A percentile compares a stretch with the other conserved stretches of the same genome.
Conservation (phyloP, 2,113 vertebrate species). For the Ceyx melanurus region DNA sequence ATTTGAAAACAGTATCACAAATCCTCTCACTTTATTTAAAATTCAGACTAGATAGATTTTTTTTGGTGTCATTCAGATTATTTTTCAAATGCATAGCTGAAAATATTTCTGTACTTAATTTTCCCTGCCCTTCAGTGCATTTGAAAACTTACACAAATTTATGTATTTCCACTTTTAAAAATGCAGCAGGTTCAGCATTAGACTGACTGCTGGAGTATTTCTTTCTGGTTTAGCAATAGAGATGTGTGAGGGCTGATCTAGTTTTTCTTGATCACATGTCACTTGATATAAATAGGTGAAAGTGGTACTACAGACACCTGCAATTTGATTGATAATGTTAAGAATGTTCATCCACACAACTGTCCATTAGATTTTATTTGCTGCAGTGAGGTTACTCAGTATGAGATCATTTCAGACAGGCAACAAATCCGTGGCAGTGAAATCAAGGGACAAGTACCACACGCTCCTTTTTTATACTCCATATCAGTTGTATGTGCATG, state of each 20-base stretch:
- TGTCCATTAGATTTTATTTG: background rate
- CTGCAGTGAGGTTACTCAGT: background rate
- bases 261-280: background rate
- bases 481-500: background rate
- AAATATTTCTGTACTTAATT: background rate
- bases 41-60: background rate
- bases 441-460: background rate
- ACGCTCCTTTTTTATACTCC: background rate
- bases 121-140: background rate
- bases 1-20: conserved; percentile 1
- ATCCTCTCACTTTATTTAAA: background rate
- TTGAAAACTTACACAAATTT: background rate
- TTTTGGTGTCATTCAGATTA: background rate
- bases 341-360: background rate
- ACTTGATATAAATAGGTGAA: conserved; percentile 15
- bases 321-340: background rate
- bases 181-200: background rate
- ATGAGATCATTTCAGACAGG: background rate
- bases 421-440: background rate
- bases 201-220: background rate
- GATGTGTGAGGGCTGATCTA: background rate
- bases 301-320: background rate
- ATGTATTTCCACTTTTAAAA: background rate
- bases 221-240: background rate
- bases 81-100: background rate